Evolutionary conservation across 2,113 vertebrate genomes (phyloP), one percentile per base, ranked within the genome.

Genomic region (Cercopithecus mona): DNA sequence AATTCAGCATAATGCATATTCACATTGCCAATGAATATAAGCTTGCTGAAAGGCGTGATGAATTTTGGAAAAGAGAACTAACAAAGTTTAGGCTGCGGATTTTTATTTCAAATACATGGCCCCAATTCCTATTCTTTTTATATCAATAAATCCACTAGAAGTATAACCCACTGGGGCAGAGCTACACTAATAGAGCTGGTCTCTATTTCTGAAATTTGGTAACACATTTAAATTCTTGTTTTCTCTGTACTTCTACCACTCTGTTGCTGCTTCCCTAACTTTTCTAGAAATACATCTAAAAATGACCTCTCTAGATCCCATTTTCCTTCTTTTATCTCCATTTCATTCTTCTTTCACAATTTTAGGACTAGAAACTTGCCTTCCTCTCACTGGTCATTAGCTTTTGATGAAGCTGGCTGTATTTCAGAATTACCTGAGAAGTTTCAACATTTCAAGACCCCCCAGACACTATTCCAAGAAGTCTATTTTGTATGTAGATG

Each of bases 101-200:
- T 97, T 94, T 84, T 75, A 85, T 95, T 97, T 96, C 80, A 93
- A 97, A 95, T 85, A 90, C 14, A 86, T 96, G 96, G 83, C 76
- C 80, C 73, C 38, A 84, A 85, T 90, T 85, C n/a, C 68, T 95
- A 32, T 52, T 90, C 85, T 88, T 97, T 94, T 92, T 87, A 92
- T 95, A 83, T 72, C 48, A 96, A 81, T 64, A 88, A 85, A 72
- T 48, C 30, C 70, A 90, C 79, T 35, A 73, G 90, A 89, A 80
- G 96, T 10, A 81, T 30, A 87, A 83, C 22, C 94, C 75, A 87
- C 17, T 87, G 68, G 48, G 83, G 30, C 61, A 76, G 68, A 66
- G 23, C 48, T 64, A 48, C 9, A 48, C 68, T 64, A 64, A 64
- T 64, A 87, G 72, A 94, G 17, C 20, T 82, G 30, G 79, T 90